These are phyloP conservation scores for Riparia riparia DNA, from an alignment of 2,113 vertebrate genomes.

Conservation along the genomic window DNA sequence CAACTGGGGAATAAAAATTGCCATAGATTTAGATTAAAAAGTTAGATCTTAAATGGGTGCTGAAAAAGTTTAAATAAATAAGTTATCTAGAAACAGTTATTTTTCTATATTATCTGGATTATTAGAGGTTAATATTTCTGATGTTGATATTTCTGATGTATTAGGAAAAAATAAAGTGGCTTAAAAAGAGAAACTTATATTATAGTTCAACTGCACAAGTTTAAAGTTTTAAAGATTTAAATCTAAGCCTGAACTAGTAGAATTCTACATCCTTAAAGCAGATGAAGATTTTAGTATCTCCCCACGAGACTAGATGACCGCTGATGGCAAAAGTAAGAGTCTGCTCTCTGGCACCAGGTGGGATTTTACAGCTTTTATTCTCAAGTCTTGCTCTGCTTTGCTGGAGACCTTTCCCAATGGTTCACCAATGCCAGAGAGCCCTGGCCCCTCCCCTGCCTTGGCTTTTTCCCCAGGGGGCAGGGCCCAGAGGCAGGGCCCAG, in stretches of 20 bases:
- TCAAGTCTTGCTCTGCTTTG: too few relatives aligned
- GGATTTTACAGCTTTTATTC: too few relatives aligned
- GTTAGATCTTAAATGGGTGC: neutral
- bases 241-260: neutral
- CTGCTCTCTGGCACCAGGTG: too few relatives aligned
- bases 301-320: too few relatives aligned
- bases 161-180: neutral
- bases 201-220: neutral
- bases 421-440: too few relatives aligned
- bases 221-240: neutral
- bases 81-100: neutral
- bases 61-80: neutral
- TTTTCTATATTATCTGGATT: neutral
- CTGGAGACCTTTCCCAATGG: too few relatives aligned
- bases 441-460: too few relatives aligned
- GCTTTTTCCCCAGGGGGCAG: too few relatives aligned
- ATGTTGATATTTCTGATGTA: neutral
- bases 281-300: neutral
- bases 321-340: too few relatives aligned
- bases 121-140: neutral
- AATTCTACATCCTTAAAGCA: neutral
- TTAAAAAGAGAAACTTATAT: neutral
- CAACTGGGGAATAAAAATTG: rapidly evolving
- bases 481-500: too few relatives aligned
- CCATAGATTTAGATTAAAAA: neutral